Base-by-base conservation (phyloP, 2,797 vertebrate genomes). In the Chelidonichthys spinosus region DNA sequence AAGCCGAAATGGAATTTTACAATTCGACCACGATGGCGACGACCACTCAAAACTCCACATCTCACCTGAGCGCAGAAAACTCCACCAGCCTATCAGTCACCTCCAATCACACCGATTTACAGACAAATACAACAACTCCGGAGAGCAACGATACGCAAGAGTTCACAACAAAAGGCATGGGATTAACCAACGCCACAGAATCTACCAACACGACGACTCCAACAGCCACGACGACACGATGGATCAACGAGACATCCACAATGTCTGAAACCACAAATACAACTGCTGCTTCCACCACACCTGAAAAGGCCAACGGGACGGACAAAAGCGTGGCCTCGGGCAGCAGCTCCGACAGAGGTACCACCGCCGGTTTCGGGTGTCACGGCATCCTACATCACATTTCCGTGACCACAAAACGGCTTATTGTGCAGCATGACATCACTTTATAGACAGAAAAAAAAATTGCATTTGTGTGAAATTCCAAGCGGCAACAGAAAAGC, bases 281-380 rank as follows among this genome's bases (percentile, higher is more conserved):
- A 0, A 17, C 76, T 2, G 32, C n/a, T 7, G 58, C 8, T 52
- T 18, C 52, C 0, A 49, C 44, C 64, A 59, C 83, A 56, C 37
- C 85, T 2, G 79, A 78, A 49, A 63, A 6, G 42, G 60, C 17
- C 56, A 91, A 90, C 80, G 64, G 67, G 17, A 85, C 87, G 1
- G 78, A 83, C 49, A 74, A 74, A 60, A 60, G 13, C 0, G 37
- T 35, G 1, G 72, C 52, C 46, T 25, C 53, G 17, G 78, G 72
- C 18, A 68, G 69, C 72, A 79, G 53, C 79, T 81, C 85, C 40
- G 90, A 87, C 0, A 88, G 84, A 93, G 92, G 91, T 90, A 89
- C 40, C 1, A 47, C 8, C 35, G 25, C 32, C 11, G 50, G 74
- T 50, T 64, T 85, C 76, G 77, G 71, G 74, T 79, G 50, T 84